Evolutionary conservation across 2,113 vertebrate species (phyloP).

Genomic region (Channa maculata): DNA sequence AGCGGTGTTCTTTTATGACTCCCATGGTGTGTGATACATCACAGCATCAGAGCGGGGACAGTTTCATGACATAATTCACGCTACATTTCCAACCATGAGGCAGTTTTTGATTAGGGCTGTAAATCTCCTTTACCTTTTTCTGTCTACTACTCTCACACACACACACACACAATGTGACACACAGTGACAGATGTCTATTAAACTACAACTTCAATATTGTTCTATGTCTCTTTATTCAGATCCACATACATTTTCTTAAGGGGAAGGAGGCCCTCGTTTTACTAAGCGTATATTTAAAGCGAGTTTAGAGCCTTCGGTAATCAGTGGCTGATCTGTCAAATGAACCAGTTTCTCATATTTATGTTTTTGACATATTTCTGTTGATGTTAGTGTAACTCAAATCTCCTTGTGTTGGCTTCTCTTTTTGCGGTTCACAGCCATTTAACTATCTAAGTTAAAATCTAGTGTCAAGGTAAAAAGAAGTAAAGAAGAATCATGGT

Average conservation of each 20-base stretch:
- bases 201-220: slow-evolving; percentile 21
- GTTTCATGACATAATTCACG: slow-evolving; percentile 83
- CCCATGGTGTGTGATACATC: slow-evolving; percentile 76
- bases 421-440: not conserved
- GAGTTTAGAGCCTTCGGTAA: not conserved
- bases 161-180: slow-evolving; percentile 6
- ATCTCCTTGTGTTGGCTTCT: not conserved
- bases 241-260: slow-evolving; percentile 35
- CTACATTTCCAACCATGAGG: slow-evolving; percentile 82
- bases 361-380: not conserved
- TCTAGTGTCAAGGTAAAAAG: not conserved
- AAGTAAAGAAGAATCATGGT: not conserved
- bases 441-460: not conserved
- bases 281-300: not conserved
- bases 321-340: not conserved
- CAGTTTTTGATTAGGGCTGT: slow-evolving; percentile 84
- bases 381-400: not conserved
- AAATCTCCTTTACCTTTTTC: slow-evolving; percentile 77
- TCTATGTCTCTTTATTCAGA: slow-evolving; percentile 43
- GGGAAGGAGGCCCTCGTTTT: not conserved
- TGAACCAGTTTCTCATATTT: too few relatives aligned
- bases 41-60: slow-evolving; percentile 76
- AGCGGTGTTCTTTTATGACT: slow-evolving; percentile 63
- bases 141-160: slow-evolving; percentile 19
- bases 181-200: slow-evolving; percentile 46